Base-by-base conservation (phyloP, 2,888 invertebrate genomes). In the Nemotelus pantherinus region DNA sequence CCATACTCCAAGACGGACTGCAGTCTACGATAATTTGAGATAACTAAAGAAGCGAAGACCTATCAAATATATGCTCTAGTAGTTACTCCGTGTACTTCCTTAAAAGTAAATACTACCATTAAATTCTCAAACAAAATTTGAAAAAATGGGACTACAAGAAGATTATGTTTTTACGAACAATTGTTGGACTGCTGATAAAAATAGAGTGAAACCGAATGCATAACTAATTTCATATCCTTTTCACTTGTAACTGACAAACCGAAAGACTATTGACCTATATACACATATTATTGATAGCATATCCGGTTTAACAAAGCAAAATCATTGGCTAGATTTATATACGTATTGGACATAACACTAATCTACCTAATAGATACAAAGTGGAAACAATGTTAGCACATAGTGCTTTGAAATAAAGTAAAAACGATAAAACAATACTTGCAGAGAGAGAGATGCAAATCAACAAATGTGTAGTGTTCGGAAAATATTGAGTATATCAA, bases 241-340 rank as follows among this genome's bases (percentile, higher is more conserved):
- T 25, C 53, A 53, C 53, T 70, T 43, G 41, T 53, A 25, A 39
- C 7, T 3, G 25, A 68, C 47, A 43, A 43, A 63, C 58, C 47
- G 25, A 60, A 74, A 74, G 48, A 63, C 63, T 60, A 74, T 7
- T 47, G 63, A 60, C 58, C 45, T 60, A 60, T 41, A 63, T 53
- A 63, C 47, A 57, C 55, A 70, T 55, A 53, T 7, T 55, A n/a
- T 9, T 55, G 7, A 6, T 53, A 53, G 53, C 53, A 53, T 53
- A 53, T 53, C 53, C 1, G 53, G 6, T 53, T 53, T 39, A 5
- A 43, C 39, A 3, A 43, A 55, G 41, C 7, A 70, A 55, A 53
- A 2, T 25, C n/a, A 74, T 74, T 60, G 60, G 60, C 60, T 74
- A 74, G 74, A 74, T 74, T 74, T 74, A 74, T 74, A 74, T 74